Evolutionary conservation across 2,113 vertebrate genomes (phyloP).

Genomic region (Pao palembangensis): DNA sequence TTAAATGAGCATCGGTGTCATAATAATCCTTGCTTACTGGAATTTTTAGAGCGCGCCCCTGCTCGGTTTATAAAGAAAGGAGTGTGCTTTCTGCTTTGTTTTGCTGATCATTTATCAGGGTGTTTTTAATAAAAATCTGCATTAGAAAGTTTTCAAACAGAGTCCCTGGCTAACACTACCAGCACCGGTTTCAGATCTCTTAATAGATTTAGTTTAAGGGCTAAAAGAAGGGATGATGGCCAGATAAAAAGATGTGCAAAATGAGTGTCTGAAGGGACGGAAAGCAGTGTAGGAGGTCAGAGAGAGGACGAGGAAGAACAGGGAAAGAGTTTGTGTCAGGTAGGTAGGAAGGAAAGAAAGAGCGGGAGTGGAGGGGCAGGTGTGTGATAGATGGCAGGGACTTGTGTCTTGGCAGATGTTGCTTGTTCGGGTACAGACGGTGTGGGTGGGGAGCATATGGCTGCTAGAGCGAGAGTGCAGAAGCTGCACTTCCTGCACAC

Average conservation of each 20-base stretch:
- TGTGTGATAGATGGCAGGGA: conserved; percentile 44
- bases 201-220: no score
- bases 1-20: conserved; percentile 58
- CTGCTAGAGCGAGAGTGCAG: conserved; percentile 2
- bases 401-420: conserved; percentile 37
- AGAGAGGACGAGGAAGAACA: background rate
- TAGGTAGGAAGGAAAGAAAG: conserved; percentile 9
- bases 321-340: conserved; percentile 5
- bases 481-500: no score
- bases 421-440: conserved; percentile 35
- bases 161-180: no score
- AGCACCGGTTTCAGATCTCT: no score
- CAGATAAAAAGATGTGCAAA: background rate
- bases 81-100: conserved; percentile 16
- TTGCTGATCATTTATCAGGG: conserved; percentile 12
- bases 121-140: no score
- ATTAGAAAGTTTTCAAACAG: no score
- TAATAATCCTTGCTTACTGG: conserved; percentile 40
- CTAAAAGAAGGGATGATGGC: no score
- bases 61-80: conserved; percentile 28
- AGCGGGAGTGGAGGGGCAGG: conserved; percentile 14
- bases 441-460: conserved; percentile 31
- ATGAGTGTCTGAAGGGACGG: background rate
- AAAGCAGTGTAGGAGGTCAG: background rate
- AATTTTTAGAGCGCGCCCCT: conserved; percentile 18